These are phyloP conservation scores for Eudyptes chrysolophus DNA, from an alignment of 2,113 vertebrate species.

Conservation along the genomic window DNA sequence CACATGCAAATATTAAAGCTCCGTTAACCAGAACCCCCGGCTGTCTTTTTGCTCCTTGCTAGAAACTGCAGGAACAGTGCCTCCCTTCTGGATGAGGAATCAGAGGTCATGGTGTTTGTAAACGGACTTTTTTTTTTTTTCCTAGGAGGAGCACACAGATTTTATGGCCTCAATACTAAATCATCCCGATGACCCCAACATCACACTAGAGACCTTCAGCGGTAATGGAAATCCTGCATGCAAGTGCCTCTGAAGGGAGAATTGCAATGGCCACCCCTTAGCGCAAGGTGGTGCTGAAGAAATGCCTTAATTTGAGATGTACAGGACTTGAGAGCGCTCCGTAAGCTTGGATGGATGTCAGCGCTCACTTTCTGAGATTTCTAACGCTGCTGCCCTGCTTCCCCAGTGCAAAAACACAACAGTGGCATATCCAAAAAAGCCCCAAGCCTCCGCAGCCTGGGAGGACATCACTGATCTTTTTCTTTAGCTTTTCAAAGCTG, in stretches of 20 bases:
- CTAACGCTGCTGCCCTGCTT: background rate
- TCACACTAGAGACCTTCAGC: background rate
- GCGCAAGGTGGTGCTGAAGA: slow-evolving; percentile 54
- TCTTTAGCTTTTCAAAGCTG: background rate
- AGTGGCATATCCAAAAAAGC: background rate
- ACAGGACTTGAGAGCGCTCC: background rate
- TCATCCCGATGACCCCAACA: background rate
- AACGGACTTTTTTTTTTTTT: background rate
- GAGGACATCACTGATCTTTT: background rate
- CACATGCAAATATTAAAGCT: background rate
- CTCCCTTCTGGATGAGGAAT: background rate
- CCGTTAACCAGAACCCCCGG: background rate
- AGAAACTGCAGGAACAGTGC: background rate
- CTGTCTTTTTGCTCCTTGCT: background rate
- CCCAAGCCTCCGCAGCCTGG: background rate
- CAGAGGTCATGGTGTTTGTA: background rate
- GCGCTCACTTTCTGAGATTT: background rate
- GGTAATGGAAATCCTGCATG: background rate
- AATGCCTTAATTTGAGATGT: background rate
- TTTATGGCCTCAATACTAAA: background rate
- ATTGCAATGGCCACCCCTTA: background rate
- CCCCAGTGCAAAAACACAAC: background rate
- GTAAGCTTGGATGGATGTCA: background rate
- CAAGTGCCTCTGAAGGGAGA: background rate
- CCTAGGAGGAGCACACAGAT: background rate